Evolutionary conservation across 2,888 invertebrate species (phyloP).

Genomic region (Drosophila melanosoma): DNA sequence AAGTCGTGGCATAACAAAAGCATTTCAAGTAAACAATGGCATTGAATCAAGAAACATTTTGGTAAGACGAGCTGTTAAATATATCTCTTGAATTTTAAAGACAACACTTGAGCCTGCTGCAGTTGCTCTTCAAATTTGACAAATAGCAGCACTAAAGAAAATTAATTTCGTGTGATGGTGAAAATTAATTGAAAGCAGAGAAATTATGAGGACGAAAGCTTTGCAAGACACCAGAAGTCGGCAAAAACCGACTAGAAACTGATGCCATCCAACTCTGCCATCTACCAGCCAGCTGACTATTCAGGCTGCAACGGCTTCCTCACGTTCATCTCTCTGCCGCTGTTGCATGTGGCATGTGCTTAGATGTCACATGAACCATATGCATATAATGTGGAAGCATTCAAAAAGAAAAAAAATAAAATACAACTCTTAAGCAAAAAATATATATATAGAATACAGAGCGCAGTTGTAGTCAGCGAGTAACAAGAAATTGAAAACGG

Average conservation of each 20-base stretch:
- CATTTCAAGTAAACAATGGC: slow-evolving; percentile 47
- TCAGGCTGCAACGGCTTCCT: background rate
- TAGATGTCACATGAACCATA: slow-evolving; percentile 56
- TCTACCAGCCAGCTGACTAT: slow-evolving; percentile 8
- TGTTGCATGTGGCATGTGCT: slow-evolving; percentile 2
- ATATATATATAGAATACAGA: slow-evolving; percentile 3
- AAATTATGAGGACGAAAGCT: slow-evolving; percentile 45
- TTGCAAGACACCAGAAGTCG: slow-evolving; percentile 49
- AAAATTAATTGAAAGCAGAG: slow-evolving; percentile 45
- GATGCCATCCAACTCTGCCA: slow-evolving; percentile 9
- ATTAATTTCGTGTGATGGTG: slow-evolving; percentile 49
- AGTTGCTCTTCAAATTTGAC: slow-evolving; percentile 39
- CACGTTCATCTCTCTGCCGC: background rate
- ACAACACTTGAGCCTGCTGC: background rate
- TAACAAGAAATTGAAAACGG: slow-evolving; percentile 75
- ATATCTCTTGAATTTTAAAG: slow-evolving; percentile 33
- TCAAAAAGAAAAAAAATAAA: slow-evolving; percentile 29
- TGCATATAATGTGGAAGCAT: slow-evolving; percentile 57
- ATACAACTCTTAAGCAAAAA: background rate
- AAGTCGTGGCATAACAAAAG: slow-evolving; percentile 37
- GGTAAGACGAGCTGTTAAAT: background rate
- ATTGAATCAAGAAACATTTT: slow-evolving; percentile 29
- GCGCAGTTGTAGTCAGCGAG: slow-evolving; percentile 25
- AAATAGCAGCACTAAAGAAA: slow-evolving; percentile 37
- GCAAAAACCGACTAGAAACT: slow-evolving; percentile 16